A percentile compares a stretch with the other conserved stretches of the same genome.
Conservation (phyloP, 2,113 vertebrate genomes). For the Polyodon spathula region DNA sequence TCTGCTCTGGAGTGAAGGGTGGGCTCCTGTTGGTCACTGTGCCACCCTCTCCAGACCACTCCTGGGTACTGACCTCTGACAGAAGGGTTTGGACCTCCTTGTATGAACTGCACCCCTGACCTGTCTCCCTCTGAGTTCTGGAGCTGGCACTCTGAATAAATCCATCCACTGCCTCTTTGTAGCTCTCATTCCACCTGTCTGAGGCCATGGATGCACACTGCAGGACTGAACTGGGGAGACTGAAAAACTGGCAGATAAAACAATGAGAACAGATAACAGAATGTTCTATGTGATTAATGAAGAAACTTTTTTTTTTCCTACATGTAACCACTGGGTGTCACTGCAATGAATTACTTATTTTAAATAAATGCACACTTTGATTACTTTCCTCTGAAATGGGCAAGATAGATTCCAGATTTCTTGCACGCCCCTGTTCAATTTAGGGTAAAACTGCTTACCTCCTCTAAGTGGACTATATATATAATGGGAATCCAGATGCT, state of each 20-base stretch:
- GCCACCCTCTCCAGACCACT: fast-evolving
- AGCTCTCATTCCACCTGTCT: constrained; percentile 14
- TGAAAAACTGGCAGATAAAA: constrained; percentile 54
- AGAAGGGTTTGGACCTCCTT: background rate
- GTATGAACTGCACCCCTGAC: background rate
- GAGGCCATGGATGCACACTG: background rate
- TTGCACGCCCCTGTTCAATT: too few species aligned
- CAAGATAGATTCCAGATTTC: too few species aligned
- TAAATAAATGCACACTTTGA: too few species aligned
- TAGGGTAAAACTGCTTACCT: constrained; percentile 68
- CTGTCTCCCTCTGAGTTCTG: fast-evolving
- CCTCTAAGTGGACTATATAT: constrained; percentile 61
- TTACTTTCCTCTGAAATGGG: too few species aligned
- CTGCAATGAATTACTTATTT: too few species aligned
- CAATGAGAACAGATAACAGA: background rate
- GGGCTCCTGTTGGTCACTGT: fast-evolving
- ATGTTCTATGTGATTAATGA: too few species aligned
- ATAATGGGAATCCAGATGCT: constrained; percentile 58
- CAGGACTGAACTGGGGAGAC: constrained; percentile 60
- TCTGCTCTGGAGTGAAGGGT: constrained; percentile 11
- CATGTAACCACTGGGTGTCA: too few species aligned
- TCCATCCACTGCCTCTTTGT: constrained; percentile 68
- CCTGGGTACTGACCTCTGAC: background rate
- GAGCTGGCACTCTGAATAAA: constrained; percentile 53
- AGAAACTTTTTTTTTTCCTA: too few species aligned